A percentile compares a stretch with the other conserved stretches of the same genome.
These are phyloP conservation scores for Acropora yongei DNA, from an alignment of 64 coral and sea anemone species.

Conservation along the genomic window DNA sequence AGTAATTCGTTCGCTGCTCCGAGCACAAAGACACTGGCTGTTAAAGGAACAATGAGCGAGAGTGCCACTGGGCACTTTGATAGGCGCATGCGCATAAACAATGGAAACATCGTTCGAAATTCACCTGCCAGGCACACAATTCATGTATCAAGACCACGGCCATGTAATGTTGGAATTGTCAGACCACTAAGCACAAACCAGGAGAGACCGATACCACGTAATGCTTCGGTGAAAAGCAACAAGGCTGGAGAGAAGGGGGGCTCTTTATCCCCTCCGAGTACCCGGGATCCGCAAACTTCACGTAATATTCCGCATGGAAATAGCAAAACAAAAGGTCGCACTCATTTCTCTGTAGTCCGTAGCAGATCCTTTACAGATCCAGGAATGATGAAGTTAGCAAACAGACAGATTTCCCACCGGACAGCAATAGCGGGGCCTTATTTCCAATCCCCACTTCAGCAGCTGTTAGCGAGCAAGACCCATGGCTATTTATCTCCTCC, in stretches of 20 bases:
- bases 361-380: conserved; percentile 53
- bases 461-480: conserved; percentile 5
- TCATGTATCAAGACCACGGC: conserved; percentile 10
- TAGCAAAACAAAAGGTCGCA: background rate
- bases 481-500: conserved; percentile 18
- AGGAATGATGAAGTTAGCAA: background rate
- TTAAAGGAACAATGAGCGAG: background rate
- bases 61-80: background rate
- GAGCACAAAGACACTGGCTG: conserved; percentile 29
- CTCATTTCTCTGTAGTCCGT: background rate
- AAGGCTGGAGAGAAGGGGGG: conserved; percentile 1
- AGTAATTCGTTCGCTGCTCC: conserved; percentile 82
- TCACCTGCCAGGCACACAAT: conserved; percentile 19
- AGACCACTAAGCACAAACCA: conserved; percentile 7
- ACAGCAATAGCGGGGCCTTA: background rate
- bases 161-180: conserved; percentile 51
- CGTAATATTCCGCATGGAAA: background rate
- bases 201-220: conserved; percentile 33
- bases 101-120: conserved; percentile 42
- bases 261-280: conserved; percentile 30
- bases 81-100: conserved; percentile 1
- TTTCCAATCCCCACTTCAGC: conserved; percentile 29
- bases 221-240: conserved; percentile 12
- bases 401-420: conserved; percentile 9
- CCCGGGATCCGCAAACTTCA: background rate